phyloP scores from a whole-genome alignment of 2,888 invertebrate species.

The Lasius fuliginosus region DNA sequence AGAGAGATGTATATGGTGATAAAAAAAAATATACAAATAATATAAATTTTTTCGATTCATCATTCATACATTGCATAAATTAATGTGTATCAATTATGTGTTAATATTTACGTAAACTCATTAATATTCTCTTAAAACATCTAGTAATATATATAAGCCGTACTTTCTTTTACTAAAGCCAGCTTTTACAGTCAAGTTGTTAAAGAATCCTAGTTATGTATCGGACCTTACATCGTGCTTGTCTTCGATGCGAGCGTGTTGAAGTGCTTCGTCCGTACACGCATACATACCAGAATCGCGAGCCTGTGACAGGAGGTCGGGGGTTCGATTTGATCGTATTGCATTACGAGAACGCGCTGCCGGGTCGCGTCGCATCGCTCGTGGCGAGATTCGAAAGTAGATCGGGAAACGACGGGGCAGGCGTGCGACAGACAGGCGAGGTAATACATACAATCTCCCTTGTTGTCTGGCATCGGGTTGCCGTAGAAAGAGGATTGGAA shows the following conservation, averaged over 20 bases:
- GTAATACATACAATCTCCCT: conserved; percentile 82
- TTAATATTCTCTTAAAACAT: not conserved
- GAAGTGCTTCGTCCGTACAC: not conserved
- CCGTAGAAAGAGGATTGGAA: conserved; percentile 45
- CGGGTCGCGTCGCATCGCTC: conserved; percentile 70
- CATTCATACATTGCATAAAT: not conserved
- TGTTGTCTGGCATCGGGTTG: conserved; percentile 79
- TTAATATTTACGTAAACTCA: not conserved
- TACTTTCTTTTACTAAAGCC: not conserved
- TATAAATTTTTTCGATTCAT: not conserved
- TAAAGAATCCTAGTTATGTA: not conserved
- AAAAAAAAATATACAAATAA: not conserved
- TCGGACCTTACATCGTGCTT: not conserved
- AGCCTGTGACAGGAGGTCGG: conserved; percentile 68
- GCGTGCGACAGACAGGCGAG: conserved; percentile 80
- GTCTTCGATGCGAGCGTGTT: not conserved
- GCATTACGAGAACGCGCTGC: conserved; percentile 70
- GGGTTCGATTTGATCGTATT: conserved; percentile 77
- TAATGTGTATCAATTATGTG: not conserved
- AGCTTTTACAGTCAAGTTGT: not conserved
- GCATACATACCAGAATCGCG: conserved; percentile 56
- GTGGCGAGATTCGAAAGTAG: conserved; percentile 80
- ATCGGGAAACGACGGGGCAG: conserved; percentile 76
- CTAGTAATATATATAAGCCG: not conserved
- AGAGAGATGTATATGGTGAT: not conserved